Evolutionary conservation across 1,140 invertebrate species (phyloP), one percentile per base, ranked within the genome.

Genomic region (Eupeodes corollae): DNA sequence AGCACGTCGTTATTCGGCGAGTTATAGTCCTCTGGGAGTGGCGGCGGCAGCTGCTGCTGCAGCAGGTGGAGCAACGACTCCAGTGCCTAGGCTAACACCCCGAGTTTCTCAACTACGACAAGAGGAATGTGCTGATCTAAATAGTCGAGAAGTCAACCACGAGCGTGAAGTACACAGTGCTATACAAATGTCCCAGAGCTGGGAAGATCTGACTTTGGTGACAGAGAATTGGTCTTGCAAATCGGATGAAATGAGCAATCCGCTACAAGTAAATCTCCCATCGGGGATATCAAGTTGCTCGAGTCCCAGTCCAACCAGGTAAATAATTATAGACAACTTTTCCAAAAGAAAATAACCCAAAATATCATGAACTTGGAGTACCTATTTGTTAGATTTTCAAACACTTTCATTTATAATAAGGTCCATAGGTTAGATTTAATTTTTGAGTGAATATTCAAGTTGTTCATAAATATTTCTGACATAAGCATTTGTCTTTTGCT

Each of bases 141-240:
- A 86, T 56, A 79, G 77, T 40, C 73, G 88, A 42, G 90, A 93
- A 71, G 81, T 84, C 37, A 87, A 86, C n/a, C 88, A 91, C 68
- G 89, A 94, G 73, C 78, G 83, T 40, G 87, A 91, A 71, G 77
- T 89, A 44, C 85, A 90, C 61, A 83, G 81, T 58, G 82, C 86
- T 51, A 88, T 93, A 76, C 84, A 88, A 67, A 91, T 92, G 69
- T 91, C 88, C 2, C 87, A 88, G 62, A 91, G 88, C 14, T 91
- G 85, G 77, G 88, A 91, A 68, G 88, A 91, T 70, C 73, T 92
- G 5, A 83, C 83, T 0, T 69, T 91, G 26, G 82, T 88, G 50
- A 74, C 75, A 5, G 79, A 81, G 56, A 74, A 73, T 32, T 64
- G 70, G 52, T 69, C 73, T 11, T 70, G 54, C 61, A 71, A 56